Evolutionary conservation across 2,113 vertebrate species (phyloP).

Genomic region (Dromas ardeola): DNA sequence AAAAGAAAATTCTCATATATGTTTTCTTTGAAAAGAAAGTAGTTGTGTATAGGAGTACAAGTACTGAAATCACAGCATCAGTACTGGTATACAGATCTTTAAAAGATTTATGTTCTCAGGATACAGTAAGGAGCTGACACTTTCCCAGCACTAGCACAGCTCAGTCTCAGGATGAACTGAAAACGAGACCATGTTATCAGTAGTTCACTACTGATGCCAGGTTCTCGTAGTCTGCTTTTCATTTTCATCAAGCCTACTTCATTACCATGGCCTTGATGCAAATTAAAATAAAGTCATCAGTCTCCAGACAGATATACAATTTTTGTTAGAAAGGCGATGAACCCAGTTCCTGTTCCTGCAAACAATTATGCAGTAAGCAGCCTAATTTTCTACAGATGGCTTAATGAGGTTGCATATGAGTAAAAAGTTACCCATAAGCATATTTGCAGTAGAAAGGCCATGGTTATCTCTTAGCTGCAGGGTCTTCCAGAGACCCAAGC

Average conservation of each 20-base stretch:
- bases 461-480: conserved; percentile 32
- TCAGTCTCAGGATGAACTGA: not conserved
- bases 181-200: not conserved
- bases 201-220: not conserved
- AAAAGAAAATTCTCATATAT: not conserved
- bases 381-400: conserved; percentile 53
- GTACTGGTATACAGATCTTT: not conserved
- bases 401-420: conserved; percentile 20
- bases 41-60: not conserved
- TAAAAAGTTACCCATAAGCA: conserved; percentile 25
- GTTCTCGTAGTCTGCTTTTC: conserved; percentile 7
- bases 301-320: conserved; percentile 14
- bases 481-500: not conserved
- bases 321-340: conserved; percentile 34
- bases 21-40: not conserved
- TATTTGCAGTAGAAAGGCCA: not conserved
- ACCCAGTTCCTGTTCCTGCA: conserved; percentile 14
- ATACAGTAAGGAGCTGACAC: not conserved
- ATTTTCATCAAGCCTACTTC: conserved; percentile 27
- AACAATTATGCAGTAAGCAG: conserved; percentile 38
- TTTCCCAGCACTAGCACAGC: not conserved
- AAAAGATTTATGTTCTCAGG: not conserved
- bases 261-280: conserved; percentile 2
- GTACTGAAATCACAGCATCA: not conserved
- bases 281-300: conserved; percentile 39